Conservation (phyloP, 1,140 invertebrate species). For the Diachasmimorpha longicaudata region DNA sequence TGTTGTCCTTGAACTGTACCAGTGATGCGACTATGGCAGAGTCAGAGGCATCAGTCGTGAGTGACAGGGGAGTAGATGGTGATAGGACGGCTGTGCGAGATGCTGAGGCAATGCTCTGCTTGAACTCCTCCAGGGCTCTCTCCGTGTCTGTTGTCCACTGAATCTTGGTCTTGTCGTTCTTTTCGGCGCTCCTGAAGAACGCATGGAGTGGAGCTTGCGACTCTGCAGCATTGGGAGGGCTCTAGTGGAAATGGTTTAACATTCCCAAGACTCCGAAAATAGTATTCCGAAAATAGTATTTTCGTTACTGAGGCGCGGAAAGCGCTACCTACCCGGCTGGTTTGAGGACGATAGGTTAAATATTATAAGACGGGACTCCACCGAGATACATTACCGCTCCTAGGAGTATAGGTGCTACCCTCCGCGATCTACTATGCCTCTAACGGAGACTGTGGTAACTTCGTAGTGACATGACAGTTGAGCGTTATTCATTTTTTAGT, state of each 20-base stretch:
- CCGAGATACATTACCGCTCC: too few species aligned
- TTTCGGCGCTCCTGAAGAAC: conserved; percentile 32
- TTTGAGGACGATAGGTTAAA: too few species aligned
- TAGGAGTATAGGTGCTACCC: too few species aligned
- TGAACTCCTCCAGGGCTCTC: conserved; percentile 52
- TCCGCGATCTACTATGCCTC: too few species aligned
- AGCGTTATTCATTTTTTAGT: too few species aligned
- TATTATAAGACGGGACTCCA: too few species aligned
- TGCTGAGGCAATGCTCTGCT: conserved; percentile 42
- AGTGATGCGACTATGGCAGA: conserved; percentile 48
- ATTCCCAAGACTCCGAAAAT: conserved; percentile 58
- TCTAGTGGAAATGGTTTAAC: conserved; percentile 51
- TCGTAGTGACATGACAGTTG: too few species aligned
- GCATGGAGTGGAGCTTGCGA: conserved; percentile 33
- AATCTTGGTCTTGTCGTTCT: conserved; percentile 44
- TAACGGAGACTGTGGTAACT: too few species aligned
- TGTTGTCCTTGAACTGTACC: conserved; percentile 39
- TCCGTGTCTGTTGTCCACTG: conserved; percentile 39
- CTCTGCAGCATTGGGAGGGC: conserved; percentile 37
- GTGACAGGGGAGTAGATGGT: not conserved
- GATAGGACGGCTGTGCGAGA: conserved; percentile 38
- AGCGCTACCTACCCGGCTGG: too few species aligned
- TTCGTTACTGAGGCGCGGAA: too few species aligned
- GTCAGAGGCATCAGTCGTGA: conserved; percentile 50
- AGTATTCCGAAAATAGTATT: too few species aligned